phyloP scores from a whole-genome alignment of 2,113 vertebrate species.

The Hydropotes inermis region DNA sequence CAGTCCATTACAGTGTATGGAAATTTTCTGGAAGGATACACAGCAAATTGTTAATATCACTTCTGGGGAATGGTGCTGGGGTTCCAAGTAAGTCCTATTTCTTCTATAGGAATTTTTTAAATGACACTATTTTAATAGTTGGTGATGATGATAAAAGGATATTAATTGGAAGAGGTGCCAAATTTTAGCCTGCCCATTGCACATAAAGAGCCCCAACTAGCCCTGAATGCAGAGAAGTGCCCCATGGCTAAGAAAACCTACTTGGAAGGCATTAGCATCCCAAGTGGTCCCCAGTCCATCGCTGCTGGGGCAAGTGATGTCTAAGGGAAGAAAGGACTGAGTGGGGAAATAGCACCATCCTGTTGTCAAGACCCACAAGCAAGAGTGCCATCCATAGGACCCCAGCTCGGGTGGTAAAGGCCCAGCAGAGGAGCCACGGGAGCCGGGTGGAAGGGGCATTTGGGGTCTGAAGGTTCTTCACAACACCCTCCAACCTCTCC shows the following conservation, averaged over 20 bases:
- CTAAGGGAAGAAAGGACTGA: background rate
- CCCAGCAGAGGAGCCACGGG: background rate
- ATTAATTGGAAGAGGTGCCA: background rate
- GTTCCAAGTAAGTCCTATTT: background rate
- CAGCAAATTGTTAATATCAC: background rate
- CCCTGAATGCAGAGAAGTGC: background rate
- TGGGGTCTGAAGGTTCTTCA: background rate
- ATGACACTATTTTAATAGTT: background rate
- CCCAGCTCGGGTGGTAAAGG: background rate
- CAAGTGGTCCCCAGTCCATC: background rate
- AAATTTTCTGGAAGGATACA: background rate
- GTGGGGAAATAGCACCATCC: background rate
- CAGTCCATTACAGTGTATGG: background rate
- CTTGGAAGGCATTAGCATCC: background rate
- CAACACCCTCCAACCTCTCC: background rate
- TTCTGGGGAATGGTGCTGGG: background rate
- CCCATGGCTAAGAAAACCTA: background rate
- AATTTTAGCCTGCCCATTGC: background rate
- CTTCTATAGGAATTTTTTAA: background rate
- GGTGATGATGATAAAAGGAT: background rate
- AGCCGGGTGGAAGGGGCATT: background rate
- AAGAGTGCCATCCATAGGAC: accelerated
- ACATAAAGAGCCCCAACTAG: background rate
- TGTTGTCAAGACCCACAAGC: background rate
- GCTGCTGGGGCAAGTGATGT: background rate